These are phyloP conservation scores for Heliconius himera DNA, from an alignment of 1,140 invertebrate species.

Conservation along the genomic window DNA sequence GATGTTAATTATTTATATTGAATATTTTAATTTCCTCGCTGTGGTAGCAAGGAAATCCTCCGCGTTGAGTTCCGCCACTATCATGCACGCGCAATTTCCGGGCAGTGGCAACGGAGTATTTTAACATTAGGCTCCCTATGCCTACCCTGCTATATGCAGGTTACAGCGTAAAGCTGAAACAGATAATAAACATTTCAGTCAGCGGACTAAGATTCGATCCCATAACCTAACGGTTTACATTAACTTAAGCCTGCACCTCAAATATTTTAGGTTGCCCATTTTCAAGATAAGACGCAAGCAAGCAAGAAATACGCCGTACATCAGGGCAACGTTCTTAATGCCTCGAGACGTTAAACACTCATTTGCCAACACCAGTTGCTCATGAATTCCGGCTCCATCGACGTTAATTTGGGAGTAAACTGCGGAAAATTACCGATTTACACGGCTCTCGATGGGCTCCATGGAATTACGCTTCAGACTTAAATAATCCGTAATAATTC, in stretches of 20 bases:
- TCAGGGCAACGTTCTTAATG: slow-evolving; percentile 16
- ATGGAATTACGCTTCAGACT: neutral
- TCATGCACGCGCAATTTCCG: no score
- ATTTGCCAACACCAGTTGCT: slow-evolving; percentile 28
- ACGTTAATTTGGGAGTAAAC: slow-evolving; percentile 40
- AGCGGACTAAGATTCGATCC: no score
- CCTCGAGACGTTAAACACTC: slow-evolving; percentile 30
- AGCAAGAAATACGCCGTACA: neutral
- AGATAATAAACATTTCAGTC: no score
- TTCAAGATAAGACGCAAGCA: neutral
- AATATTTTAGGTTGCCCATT: neutral
- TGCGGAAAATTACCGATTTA: slow-evolving; percentile 41
- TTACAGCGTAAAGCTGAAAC: no score
- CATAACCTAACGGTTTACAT: no score
- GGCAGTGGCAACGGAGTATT: no score
- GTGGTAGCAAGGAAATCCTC: no score
- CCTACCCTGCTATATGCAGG: no score
- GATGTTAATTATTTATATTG: no score
- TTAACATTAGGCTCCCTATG: no score
- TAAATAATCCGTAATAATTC: slow-evolving; percentile 14
- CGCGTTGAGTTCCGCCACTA: no score
- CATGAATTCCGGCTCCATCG: slow-evolving; percentile 30
- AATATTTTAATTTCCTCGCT: no score
- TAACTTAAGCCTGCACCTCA: neutral
- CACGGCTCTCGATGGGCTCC: slow-evolving; percentile 7